phyloP scores from a whole-genome alignment of 2,113 vertebrate species.

The Puntigrus tetrazona region DNA sequence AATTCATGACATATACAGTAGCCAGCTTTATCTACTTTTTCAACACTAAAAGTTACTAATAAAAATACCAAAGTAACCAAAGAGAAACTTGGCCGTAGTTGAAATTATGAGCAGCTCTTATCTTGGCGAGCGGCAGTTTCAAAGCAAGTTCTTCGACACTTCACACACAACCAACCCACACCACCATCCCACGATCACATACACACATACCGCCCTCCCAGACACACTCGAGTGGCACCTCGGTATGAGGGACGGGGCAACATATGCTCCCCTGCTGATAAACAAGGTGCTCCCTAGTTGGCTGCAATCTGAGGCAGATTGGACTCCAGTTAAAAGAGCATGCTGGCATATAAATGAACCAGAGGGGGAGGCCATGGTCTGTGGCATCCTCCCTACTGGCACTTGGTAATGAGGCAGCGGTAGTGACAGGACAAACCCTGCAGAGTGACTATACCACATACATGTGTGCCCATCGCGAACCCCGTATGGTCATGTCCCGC shows the following conservation, averaged over 20 bases:
- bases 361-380: slow-evolving; percentile 30
- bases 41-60: background rate
- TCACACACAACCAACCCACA: slow-evolving; percentile 1
- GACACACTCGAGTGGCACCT: slow-evolving; percentile 1
- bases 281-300: slow-evolving; percentile 37
- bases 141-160: background rate
- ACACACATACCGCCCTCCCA: slow-evolving; percentile 29
- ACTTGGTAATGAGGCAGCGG: slow-evolving; percentile 20
- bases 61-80: background rate
- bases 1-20: background rate
- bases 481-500: background rate
- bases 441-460: slow-evolving; percentile 28
- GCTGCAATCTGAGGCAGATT: slow-evolving; percentile 49
- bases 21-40: background rate
- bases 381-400: slow-evolving; percentile 36
- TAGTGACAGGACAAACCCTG: slow-evolving; percentile 37
- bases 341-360: slow-evolving; percentile 49
- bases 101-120: background rate
- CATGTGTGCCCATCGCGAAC: background rate
- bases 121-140: background rate
- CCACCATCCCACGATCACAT: slow-evolving; percentile 5
- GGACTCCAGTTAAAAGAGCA: slow-evolving; percentile 51
- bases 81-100: background rate
- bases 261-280: slow-evolving; percentile 57
- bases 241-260: slow-evolving; percentile 11